Evolutionary conservation across 2,113 vertebrate genomes (phyloP).

Genomic region (Motacilla alba): DNA sequence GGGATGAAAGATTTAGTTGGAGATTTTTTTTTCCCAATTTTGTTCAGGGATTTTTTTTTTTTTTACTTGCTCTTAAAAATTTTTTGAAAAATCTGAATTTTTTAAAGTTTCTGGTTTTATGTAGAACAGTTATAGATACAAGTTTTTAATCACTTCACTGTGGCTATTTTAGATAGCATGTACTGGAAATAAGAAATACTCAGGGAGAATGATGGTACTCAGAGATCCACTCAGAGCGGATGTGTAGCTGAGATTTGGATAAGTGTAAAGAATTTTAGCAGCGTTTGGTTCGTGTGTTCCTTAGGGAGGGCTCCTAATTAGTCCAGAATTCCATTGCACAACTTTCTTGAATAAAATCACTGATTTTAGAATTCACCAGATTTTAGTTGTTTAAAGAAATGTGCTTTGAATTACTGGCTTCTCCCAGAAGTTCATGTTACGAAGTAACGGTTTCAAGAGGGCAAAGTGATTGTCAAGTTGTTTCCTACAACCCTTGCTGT

Average conservation of each 20-base stretch:
- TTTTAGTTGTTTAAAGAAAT: rapidly evolving
- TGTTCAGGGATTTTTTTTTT: rapidly evolving
- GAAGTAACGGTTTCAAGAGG: rapidly evolving
- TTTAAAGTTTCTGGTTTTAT: neutral
- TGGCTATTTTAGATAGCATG: neutral
- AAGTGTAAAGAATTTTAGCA: neutral
- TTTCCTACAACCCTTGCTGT: rapidly evolving
- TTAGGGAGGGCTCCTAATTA: neutral
- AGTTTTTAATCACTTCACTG: neutral
- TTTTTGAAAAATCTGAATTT: neutral
- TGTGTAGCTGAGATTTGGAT: neutral
- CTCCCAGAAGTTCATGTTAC: rapidly evolving
- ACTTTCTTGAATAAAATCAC: neutral
- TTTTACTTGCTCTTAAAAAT: neutral
- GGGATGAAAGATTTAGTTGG: rapidly evolving
- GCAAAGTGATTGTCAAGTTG: neutral
- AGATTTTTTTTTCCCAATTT: neutral
- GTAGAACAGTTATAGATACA: rapidly evolving
- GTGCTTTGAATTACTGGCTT: neutral
- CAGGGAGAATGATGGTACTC: neutral
- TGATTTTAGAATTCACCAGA: neutral
- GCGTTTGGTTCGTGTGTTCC: neutral
- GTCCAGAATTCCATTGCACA: neutral
- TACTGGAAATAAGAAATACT: neutral
- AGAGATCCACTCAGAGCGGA: neutral